Conservation (phyloP, 2,797 vertebrate species). For the Etheostoma perlongum region DNA sequence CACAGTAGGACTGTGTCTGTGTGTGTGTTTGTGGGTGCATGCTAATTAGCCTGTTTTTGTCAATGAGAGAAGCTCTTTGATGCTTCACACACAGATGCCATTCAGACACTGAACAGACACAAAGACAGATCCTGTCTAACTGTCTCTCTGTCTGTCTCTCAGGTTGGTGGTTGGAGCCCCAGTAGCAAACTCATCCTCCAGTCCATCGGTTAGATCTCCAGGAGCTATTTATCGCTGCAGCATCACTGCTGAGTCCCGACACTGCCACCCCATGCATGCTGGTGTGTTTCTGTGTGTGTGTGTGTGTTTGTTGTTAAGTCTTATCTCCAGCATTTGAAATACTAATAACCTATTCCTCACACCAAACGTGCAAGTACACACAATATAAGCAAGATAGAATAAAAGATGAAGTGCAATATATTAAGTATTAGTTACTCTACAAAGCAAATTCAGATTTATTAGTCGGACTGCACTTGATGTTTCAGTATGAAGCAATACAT, state of each 20-base stretch:
- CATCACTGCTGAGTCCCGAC: constrained; percentile 70
- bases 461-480: background rate
- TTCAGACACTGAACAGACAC: constrained; percentile 54
- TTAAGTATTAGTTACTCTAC: background rate
- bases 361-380: background rate
- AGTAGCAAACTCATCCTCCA: constrained; percentile 82
- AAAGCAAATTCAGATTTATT: background rate
- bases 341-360: background rate
- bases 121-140: constrained; percentile 39
- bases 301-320: background rate
- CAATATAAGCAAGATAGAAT: background rate
- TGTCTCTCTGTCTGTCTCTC: constrained; percentile 27
- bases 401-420: background rate
- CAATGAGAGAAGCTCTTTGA: constrained; percentile 67
- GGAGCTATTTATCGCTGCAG: constrained; percentile 91
- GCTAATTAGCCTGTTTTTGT: constrained; percentile 59
- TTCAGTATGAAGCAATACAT: background rate
- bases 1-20: constrained; percentile 18
- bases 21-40: constrained; percentile 26
- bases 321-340: background rate
- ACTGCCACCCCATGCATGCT: constrained; percentile 85
- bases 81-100: constrained; percentile 61
- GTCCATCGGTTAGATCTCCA: constrained; percentile 78
- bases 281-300: constrained; percentile 81
- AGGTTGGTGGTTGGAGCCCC: constrained; percentile 95